Percentiles rank a stretch among this genome's conserved stretches.
These are phyloP conservation scores for Marmota monax DNA, from an alignment of 2,113 vertebrate genomes.

Conservation along the genomic window DNA sequence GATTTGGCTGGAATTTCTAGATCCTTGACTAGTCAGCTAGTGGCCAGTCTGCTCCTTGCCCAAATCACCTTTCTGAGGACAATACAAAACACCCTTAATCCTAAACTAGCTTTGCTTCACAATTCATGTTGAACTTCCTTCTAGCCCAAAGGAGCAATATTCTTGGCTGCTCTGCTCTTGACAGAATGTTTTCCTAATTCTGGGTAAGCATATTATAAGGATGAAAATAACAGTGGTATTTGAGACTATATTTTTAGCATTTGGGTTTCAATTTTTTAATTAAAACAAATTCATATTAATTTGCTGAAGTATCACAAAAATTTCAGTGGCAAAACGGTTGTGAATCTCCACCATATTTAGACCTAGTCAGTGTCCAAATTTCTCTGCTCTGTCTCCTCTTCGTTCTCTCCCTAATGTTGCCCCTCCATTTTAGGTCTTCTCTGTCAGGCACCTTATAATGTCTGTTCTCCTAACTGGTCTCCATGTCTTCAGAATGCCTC, in stretches of 20 bases:
- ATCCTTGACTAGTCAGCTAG: neutral
- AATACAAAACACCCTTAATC: neutral
- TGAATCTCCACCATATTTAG: neutral
- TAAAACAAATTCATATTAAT: neutral
- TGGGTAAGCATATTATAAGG: neutral
- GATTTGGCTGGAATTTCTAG: neutral
- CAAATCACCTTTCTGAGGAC: neutral
- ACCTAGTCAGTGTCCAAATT: neutral
- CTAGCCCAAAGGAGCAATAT: neutral
- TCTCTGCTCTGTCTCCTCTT: neutral
- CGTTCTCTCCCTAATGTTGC: neutral
- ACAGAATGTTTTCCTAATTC: neutral
- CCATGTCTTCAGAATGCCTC: neutral
- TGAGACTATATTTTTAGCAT: neutral
- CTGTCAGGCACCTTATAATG: neutral
- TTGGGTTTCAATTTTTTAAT: neutral
- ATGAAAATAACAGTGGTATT: neutral
- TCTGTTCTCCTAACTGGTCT: neutral
- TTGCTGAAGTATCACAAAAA: neutral
- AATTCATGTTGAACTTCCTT: neutral
- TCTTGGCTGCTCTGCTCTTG: neutral
- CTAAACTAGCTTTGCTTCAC: neutral
- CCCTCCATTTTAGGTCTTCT: neutral
- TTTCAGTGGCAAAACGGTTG: neutral
- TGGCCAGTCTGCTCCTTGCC: neutral